Conservation (phyloP, 2,113 vertebrate species). For the Cettia cetti region DNA sequence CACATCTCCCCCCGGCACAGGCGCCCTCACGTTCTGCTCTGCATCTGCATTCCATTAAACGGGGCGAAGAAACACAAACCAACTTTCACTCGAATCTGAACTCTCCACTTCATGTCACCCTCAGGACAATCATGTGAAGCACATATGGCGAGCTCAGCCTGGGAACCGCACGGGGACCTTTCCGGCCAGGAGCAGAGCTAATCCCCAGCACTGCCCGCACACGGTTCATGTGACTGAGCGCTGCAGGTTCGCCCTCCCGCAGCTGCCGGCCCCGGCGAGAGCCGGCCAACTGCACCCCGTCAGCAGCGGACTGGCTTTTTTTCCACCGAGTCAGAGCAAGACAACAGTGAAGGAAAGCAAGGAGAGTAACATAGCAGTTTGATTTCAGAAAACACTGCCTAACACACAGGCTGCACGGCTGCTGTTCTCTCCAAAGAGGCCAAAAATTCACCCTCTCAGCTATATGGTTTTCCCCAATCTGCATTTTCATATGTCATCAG, state of each 20-base stretch:
- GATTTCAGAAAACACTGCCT: background rate
- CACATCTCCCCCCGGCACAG: background rate
- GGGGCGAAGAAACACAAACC: slow-evolving; percentile 18
- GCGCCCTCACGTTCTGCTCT: background rate
- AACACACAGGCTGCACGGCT: background rate
- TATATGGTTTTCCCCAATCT: background rate
- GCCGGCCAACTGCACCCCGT: background rate
- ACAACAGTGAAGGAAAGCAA: background rate
- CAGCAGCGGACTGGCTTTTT: background rate
- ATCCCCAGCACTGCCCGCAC: background rate
- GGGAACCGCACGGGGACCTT: background rate
- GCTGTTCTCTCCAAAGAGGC: background rate
- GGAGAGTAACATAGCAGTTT: background rate
- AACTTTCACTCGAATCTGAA: background rate
- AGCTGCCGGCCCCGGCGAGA: background rate
- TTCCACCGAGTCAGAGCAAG: background rate
- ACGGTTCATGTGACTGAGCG: background rate
- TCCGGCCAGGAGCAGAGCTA: slow-evolving; percentile 39
- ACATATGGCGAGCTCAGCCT: slow-evolving; percentile 10
- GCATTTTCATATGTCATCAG: background rate
- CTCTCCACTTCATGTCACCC: background rate
- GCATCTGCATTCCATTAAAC: slow-evolving; percentile 26
- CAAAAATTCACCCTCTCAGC: background rate
- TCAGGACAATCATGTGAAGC: background rate
- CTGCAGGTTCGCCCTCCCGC: background rate